These are phyloP conservation scores for Eubasilissa regina DNA, from an alignment of 1,140 invertebrate species.

Conservation along the genomic window DNA sequence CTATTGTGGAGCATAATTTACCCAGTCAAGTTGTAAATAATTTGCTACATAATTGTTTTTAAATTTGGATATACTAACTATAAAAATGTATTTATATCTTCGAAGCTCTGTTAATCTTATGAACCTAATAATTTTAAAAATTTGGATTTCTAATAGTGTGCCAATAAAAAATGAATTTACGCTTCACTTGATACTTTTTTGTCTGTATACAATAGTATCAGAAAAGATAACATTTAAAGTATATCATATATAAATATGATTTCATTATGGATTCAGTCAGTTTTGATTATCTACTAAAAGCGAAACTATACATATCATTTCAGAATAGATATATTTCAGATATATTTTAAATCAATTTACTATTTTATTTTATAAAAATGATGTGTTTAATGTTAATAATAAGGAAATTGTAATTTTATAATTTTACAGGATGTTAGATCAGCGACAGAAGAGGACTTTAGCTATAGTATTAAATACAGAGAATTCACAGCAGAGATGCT, in stretches of 20 bases:
- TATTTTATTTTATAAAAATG: not conserved
- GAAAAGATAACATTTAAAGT: not conserved
- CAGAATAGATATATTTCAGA: too few species aligned
- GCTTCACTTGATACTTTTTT: too few species aligned
- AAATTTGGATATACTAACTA: too few species aligned
- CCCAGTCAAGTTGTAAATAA: constrained; percentile 82
- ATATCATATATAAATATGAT: not conserved
- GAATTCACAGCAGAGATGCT: constrained; percentile 93
- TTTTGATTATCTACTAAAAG: too few species aligned
- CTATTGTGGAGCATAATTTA: constrained; percentile 93
- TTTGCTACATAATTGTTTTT: not conserved
- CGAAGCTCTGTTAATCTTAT: too few species aligned
- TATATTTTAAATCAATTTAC: not conserved
- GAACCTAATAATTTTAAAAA: too few species aligned
- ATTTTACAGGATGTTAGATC: constrained; percentile 81
- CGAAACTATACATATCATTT: not conserved
- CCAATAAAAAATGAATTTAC: too few species aligned
- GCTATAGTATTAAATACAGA: constrained; percentile 88
- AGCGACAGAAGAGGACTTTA: constrained; percentile 82
- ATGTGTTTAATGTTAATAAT: not conserved
- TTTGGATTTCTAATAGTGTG: too few species aligned
- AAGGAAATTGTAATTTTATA: not conserved
- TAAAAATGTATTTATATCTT: too few species aligned
- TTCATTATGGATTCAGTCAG: too few species aligned
- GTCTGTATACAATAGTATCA: too few species aligned